Evolutionary conservation across 1,140 invertebrate genomes (phyloP).

Genomic region (Scaptomyza montana): DNA sequence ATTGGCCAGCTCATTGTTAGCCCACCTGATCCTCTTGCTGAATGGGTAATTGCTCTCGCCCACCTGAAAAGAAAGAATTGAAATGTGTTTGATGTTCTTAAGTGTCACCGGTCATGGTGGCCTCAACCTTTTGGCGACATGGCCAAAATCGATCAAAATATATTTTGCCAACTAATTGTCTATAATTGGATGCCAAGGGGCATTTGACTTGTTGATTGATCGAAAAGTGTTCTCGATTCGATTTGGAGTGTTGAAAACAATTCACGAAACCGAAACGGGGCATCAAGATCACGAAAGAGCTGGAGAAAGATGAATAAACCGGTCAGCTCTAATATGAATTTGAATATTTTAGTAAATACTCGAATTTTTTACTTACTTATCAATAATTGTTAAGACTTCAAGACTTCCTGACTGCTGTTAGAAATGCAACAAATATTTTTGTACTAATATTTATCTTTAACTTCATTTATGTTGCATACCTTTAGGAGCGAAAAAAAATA

Average conservation of each 20-base stretch:
- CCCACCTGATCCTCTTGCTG: slow-evolving; percentile 41
- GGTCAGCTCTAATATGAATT: neutral
- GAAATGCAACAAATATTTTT: slow-evolving; percentile 4
- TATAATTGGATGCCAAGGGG: slow-evolving; percentile 61
- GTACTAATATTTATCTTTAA: neutral
- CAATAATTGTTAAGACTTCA: no score
- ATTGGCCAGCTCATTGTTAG: slow-evolving; percentile 47
- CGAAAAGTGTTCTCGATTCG: slow-evolving; percentile 49
- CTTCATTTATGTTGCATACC: slow-evolving; percentile 1
- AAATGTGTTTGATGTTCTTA: slow-evolving; percentile 37
- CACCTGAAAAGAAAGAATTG: slow-evolving; percentile 42
- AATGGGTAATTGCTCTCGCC: slow-evolving; percentile 50
- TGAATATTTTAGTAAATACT: neutral
- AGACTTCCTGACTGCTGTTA: neutral
- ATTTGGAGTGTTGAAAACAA: slow-evolving; percentile 54
- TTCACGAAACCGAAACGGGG: slow-evolving; percentile 8
- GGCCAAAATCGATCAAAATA: slow-evolving; percentile 40
- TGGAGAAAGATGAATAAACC: slow-evolving; percentile 1
- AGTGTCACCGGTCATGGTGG: slow-evolving; percentile 65
- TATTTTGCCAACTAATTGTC: slow-evolving; percentile 76
- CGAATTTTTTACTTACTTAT: no score
- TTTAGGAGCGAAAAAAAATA: slow-evolving; percentile 2
- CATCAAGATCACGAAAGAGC: slow-evolving; percentile 11
- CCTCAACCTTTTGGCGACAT: slow-evolving; percentile 44
- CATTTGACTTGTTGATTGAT: slow-evolving; percentile 64